These are phyloP conservation scores for Semotilus atromaculatus DNA, from an alignment of 2,797 vertebrate genomes.

Conservation along the genomic window DNA sequence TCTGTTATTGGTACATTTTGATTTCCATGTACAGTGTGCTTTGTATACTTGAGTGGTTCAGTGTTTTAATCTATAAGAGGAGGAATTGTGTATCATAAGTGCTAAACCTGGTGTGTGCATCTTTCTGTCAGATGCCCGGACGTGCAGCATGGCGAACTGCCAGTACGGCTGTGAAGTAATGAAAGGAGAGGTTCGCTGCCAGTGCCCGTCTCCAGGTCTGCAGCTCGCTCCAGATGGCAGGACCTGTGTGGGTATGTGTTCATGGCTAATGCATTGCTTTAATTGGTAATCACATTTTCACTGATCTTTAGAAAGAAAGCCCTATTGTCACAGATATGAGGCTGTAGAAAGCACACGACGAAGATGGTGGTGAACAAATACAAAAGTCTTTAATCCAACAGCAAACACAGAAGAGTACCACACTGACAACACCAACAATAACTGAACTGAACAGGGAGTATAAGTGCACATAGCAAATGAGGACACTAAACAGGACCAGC, in stretches of 20 bases:
- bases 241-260: slow-evolving; percentile 91
- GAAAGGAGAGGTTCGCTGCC: slow-evolving; percentile 93
- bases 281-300: not conserved
- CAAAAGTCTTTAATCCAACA: no score
- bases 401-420: no score
- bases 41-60: not conserved
- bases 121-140: slow-evolving; percentile 80
- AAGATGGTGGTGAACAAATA: no score
- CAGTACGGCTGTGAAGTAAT: slow-evolving; percentile 96
- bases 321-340: not conserved
- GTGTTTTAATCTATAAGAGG: not conserved
- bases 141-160: slow-evolving; percentile 95
- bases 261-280: not conserved
- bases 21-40: not conserved
- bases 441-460: no score
- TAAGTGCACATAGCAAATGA: no score
- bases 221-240: slow-evolving; percentile 92
- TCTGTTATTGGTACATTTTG: not conserved
- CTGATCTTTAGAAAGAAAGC: not conserved
- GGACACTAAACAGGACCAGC: no score
- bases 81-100: not conserved
- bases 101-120: slow-evolving; percentile 21
- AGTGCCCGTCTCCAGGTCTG: slow-evolving; percentile 93
- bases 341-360: no score
- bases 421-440: no score